phyloP scores from a whole-genome alignment of 2,888 invertebrate genomes.

The Acronicta aceris region DNA sequence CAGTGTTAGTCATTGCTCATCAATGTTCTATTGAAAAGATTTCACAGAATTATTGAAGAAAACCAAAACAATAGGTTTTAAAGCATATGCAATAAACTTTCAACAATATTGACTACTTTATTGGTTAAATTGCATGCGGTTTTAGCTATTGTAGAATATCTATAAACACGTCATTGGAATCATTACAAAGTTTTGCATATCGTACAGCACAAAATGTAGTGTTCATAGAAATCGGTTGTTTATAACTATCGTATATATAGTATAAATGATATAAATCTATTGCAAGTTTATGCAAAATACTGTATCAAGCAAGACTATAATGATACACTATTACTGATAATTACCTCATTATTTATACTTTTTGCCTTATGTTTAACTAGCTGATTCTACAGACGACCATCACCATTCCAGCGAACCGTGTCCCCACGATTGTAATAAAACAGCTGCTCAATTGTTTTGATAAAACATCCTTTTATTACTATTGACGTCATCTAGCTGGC shows the following conservation, averaged over 20 bases:
- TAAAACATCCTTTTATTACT: constrained; percentile 11
- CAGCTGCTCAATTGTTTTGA: constrained; percentile 46
- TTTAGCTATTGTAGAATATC: not conserved
- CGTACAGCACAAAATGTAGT: too few species aligned
- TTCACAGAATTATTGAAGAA: not conserved
- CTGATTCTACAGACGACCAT: constrained; percentile 16
- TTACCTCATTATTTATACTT: constrained; percentile 42
- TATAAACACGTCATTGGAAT: not conserved
- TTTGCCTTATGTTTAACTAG: constrained; percentile 35
- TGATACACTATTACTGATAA: constrained; percentile 6
- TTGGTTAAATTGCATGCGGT: not conserved
- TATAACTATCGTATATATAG: too few species aligned
- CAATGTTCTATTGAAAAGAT: constrained; percentile 19
- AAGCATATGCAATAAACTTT: not conserved
- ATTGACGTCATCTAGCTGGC: not conserved
- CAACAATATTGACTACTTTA: constrained; percentile 9
- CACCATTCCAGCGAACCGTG: constrained; percentile 46
- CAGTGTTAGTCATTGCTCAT: constrained; percentile 7
- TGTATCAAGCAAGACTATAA: constrained; percentile 4
- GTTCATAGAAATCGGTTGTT: too few species aligned
- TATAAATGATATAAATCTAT: too few species aligned
- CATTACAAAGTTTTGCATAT: too few species aligned
- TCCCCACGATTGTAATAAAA: constrained; percentile 37
- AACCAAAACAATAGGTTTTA: constrained; percentile 11
- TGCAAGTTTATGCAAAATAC: not conserved